Conservation (phyloP, 2,113 vertebrate species). For the Ornithorhynchus anatinus region DNA sequence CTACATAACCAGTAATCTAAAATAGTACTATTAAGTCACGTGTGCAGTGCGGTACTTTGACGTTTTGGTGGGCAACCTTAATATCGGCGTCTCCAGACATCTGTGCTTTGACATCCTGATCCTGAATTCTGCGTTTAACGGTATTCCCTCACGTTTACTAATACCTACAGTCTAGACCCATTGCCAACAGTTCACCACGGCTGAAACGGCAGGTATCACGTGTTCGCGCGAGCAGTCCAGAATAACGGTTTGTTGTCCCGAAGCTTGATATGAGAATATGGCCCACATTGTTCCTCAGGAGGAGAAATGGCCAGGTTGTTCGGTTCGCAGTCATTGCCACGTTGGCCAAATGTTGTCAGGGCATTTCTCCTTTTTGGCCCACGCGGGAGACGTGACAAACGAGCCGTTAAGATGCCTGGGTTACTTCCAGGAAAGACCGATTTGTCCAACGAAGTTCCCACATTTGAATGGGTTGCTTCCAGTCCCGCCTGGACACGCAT, state of each 20-base stretch:
- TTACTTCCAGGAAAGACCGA: background rate
- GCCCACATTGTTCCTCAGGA: background rate
- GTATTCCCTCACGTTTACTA: slow-evolving; percentile 47
- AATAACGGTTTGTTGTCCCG: slow-evolving; percentile 24
- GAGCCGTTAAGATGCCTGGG: background rate
- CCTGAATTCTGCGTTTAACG: slow-evolving; percentile 16
- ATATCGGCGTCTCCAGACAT: slow-evolving; percentile 13
- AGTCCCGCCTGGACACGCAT: background rate
- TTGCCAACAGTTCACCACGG: slow-evolving; percentile 13
- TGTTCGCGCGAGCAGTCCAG: slow-evolving; percentile 41
- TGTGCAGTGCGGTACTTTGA: background rate
- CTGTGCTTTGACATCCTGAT: slow-evolving; percentile 36
- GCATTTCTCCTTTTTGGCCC: background rate
- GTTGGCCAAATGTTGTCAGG: background rate
- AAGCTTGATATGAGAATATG: slow-evolving; percentile 37
- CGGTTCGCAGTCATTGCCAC: background rate
- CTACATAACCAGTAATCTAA: slow-evolving; percentile 48
- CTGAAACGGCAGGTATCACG: slow-evolving; percentile 52
- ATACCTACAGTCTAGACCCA: slow-evolving; percentile 43
- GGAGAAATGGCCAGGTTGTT: background rate
- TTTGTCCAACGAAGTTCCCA: background rate
- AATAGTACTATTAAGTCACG: slow-evolving; percentile 12
- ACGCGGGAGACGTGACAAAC: background rate
- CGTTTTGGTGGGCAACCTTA: background rate
- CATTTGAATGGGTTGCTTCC: background rate